Evolutionary conservation across 2,888 invertebrate species (phyloP), one percentile per base, ranked within the genome.

Genomic region (Rhagophthalmus giganteus): DNA sequence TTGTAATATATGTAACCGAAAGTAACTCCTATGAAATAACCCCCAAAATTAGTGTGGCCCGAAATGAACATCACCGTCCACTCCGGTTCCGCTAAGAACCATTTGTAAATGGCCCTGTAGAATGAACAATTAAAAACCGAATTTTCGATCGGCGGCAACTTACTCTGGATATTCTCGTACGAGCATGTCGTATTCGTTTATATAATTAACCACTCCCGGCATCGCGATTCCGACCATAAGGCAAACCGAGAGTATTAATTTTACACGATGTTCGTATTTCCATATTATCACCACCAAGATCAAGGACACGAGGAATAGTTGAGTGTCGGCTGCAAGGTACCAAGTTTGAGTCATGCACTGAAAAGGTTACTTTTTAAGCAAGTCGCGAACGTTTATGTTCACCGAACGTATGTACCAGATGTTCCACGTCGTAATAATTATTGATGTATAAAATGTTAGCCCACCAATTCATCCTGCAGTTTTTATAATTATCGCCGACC

Each of bases 271-370:
- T 32, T 59, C 57, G 31, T 37, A 55, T 25, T 58, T 68, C 49
- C 61, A 61, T 10, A 67, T 55, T 3, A 68, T 6, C 30, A 58
- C 61, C 15, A 72, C 39, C 3, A 70, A 30, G 8, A 70, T 16
- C 11, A 69, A 35, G 10, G 62, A 62, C n/a, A 66, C n/a, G 30
- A 65, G 41, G 51, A 70, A 73, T 10, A 70, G 42, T 45, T 72
- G 72, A n/a, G 65, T 68, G 42, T 73, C 73, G 1, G 66, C 52
- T 9, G 70, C 68, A 13, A 71, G 50, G 52, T 69, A 73, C 73
- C 73, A 71, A 2, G 65, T 64, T 54, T 71, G 71, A 44, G 63
- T 64, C 25, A 70, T 31, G 52, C 71, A 70, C 70, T 71, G 38
- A 52, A 67, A 63, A 12, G 20, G 7, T 5, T 5, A 3, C 3